Percentiles rank a stretch among this genome's conserved stretches.
Evolutionary conservation across 1,140 invertebrate genomes (phyloP).

Genomic region (Cherax destructor): DNA sequence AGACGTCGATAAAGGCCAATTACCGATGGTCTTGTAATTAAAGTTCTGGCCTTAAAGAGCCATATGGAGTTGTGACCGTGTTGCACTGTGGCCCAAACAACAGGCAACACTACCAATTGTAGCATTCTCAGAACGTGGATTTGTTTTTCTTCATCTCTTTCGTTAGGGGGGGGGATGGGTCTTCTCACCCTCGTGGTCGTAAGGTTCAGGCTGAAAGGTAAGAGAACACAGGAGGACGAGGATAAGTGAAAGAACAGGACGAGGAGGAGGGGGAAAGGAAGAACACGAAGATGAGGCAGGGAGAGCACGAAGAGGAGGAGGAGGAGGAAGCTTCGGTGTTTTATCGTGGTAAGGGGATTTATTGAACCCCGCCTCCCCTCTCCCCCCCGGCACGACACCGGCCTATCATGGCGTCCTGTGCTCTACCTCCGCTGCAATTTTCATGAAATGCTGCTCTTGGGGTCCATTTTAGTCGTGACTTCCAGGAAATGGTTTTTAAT

Average conservation of each 20-base stretch:
- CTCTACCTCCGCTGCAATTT: slow-evolving; percentile 50
- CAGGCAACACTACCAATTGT: slow-evolving; percentile 9
- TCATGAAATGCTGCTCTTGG: slow-evolving; percentile 38
- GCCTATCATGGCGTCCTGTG: slow-evolving; percentile 40
- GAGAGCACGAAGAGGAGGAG: too few species aligned
- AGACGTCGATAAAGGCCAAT: slow-evolving; percentile 29
- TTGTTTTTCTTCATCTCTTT: background rate
- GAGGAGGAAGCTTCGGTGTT: slow-evolving; percentile 11
- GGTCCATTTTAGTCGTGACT: slow-evolving; percentile 35
- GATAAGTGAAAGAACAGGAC: too few species aligned
- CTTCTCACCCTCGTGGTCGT: background rate
- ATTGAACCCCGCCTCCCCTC: background rate
- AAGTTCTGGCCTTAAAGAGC: background rate
- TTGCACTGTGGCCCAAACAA: background rate
- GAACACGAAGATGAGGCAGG: too few species aligned
- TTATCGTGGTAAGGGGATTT: slow-evolving; percentile 16
- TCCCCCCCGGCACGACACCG: slow-evolving; percentile 30
- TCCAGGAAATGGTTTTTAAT: slow-evolving; percentile 23
- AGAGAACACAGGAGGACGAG: background rate
- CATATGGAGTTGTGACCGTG: background rate
- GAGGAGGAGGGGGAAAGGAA: background rate
- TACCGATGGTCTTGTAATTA: background rate
- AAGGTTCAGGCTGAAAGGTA: slow-evolving; percentile 15
- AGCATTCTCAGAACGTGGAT: slow-evolving; percentile 21
- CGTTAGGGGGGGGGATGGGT: background rate